A percentile compares a stretch with the other conserved stretches of the same genome.
These are phyloP conservation scores for Autographa gamma DNA, from an alignment of 2,888 invertebrate genomes.

Conservation along the genomic window DNA sequence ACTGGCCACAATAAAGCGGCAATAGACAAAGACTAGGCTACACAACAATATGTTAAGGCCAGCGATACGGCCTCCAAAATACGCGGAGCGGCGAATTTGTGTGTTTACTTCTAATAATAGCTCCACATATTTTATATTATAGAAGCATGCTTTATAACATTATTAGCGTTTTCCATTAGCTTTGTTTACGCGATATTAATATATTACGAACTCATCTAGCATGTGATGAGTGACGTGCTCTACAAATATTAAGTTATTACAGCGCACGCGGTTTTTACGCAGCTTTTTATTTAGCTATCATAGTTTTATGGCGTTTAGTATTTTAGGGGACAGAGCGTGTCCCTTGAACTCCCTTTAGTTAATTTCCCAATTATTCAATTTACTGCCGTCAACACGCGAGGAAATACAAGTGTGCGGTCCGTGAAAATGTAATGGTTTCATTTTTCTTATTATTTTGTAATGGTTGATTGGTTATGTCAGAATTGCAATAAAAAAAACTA, in stretches of 20 bases:
- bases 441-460: no score
- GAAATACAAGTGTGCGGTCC: no score
- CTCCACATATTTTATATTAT: neutral
- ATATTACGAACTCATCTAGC: neutral
- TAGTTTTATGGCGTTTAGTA: neutral
- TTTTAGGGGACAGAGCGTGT: neutral
- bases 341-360: neutral
- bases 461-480: no score
- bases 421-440: no score
- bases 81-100: neutral
- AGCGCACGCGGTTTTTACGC: neutral
- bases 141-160: neutral
- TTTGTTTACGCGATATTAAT: slow-evolving; percentile 1
- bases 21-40: neutral
- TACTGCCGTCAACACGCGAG: neutral
- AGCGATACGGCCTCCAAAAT: neutral
- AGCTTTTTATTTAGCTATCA: neutral
- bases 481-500: no score
- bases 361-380: neutral
- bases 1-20: neutral
- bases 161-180: slow-evolving; percentile 3
- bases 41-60: neutral
- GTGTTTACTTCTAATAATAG: neutral
- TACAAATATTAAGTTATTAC: neutral
- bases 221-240: neutral